Evolutionary conservation across 2,888 invertebrate genomes (phyloP).

Genomic region (Diarsia mendica): DNA sequence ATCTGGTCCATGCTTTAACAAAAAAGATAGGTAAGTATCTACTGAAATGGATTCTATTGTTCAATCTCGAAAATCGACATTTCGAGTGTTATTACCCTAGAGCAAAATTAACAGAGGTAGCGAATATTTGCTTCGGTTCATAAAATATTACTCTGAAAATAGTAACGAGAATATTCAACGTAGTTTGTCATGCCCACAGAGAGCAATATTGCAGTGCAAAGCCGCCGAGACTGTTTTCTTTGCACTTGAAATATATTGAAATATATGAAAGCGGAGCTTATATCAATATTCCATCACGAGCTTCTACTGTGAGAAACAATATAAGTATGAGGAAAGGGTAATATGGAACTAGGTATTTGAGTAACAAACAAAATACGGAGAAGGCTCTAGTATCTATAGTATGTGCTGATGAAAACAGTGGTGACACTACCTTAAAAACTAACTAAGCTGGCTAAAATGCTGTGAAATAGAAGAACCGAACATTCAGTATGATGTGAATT

Average conservation of each 20-base stretch:
- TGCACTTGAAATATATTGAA: slow-evolving; percentile 23
- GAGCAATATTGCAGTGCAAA: slow-evolving; percentile 34
- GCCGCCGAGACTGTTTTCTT: slow-evolving; percentile 16
- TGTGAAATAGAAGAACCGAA: background rate
- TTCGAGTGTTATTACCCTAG: background rate
- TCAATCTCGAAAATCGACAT: background rate
- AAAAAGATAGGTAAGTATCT: background rate
- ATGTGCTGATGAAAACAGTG: background rate
- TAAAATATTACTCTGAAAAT: background rate
- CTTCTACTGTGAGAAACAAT: background rate
- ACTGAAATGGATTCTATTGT: background rate
- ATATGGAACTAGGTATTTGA: background rate
- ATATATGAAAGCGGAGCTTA: slow-evolving; percentile 4
- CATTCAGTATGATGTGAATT: background rate
- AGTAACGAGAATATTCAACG: background rate
- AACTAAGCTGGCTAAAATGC: background rate
- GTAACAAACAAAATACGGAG: background rate
- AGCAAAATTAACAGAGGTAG: background rate
- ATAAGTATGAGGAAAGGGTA: no score
- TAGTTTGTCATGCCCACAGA: slow-evolving; percentile 1
- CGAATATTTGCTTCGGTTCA: background rate
- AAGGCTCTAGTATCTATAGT: background rate
- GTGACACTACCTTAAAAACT: background rate
- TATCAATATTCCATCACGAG: slow-evolving; percentile 16
- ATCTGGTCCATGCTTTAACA: no score